Evolutionary conservation across 2,113 vertebrate species (phyloP), one percentile per base, ranked within the genome.

Genomic region (Caloenas nicobarica): DNA sequence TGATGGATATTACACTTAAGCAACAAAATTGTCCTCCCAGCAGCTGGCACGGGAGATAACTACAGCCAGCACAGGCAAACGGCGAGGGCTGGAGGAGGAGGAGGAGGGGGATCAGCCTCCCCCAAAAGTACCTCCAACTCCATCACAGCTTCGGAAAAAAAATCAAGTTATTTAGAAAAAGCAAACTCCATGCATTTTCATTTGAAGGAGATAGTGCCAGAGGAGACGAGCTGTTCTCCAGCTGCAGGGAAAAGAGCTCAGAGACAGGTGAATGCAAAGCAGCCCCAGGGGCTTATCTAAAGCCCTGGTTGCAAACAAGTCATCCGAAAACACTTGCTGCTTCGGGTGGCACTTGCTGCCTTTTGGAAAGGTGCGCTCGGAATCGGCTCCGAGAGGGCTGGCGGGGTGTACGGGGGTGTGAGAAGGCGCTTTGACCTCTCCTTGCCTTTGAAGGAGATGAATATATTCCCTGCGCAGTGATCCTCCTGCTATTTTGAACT

Each of bases 141-240:
- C 23, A 11, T 40, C 19, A 0, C 10, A 1, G 21, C 91, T 83
- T 87, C 0, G 8, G 61, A 31, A 76, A 28, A 85, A 86, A 73
- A 13, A 50, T 19, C 70, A 84, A 83, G 78, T 85, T 88, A 62
- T 93, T 95, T 92, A 76, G 92, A 72, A 88, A 92, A 95, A 95
- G 89, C 89, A 53, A 94, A 88, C 71, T 78, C 90, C 71, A 34
- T 88, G 94, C 86, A 84, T 96, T 94, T 96, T 94, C 46, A 96
- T 95, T 74, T 24, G 82, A 42, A 83, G 95, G 83, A 91, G 95
- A 82, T 64, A 56, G 87, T 26, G 38, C 62, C 66, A 40, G 88
- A 84, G 82, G 77, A 94, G 92, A 88, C 22, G 3, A 94, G 88
- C 38, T 90, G 16, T 71, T 56, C 90, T 46, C 46, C 84, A 86